These are phyloP conservation scores for Parapsyche elsis DNA, from an alignment of 1,140 invertebrate species.

Conservation along the genomic window DNA sequence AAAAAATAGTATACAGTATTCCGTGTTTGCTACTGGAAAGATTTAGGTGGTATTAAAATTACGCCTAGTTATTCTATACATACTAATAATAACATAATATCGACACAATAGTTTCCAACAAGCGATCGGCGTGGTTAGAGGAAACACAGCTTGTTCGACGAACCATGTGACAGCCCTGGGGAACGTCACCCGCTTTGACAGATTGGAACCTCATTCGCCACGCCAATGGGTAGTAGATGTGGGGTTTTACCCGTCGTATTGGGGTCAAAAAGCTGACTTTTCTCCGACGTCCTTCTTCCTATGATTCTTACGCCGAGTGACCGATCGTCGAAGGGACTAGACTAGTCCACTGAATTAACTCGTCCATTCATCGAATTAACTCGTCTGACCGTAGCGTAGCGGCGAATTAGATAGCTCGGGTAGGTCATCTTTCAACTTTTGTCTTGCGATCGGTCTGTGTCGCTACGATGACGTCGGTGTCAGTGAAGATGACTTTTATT, in stretches of 20 bases:
- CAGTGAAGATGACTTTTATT: too few relatives aligned
- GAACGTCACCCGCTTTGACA: not conserved
- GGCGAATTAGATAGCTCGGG: not conserved
- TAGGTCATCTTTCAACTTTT: not conserved
- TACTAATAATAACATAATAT: too few relatives aligned
- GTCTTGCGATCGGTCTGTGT: too few relatives aligned
- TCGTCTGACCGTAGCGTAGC: not conserved
- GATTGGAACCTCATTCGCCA: not conserved
- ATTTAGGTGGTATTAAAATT: too few relatives aligned
- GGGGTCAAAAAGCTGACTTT: not conserved
- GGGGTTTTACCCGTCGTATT: not conserved
- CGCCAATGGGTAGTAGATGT: not conserved
- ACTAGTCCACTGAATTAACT: not conserved
- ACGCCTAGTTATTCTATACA: too few relatives aligned
- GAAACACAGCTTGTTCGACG: not conserved
- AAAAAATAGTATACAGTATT: too few relatives aligned
- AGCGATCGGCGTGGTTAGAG: not conserved
- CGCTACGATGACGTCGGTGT: too few relatives aligned
- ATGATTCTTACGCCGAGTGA: not conserved
- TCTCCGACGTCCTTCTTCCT: not conserved
- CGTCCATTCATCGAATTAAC: not conserved
- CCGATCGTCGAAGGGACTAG: not conserved
- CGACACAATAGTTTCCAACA: not conserved
- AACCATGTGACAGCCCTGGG: conserved; percentile 4
- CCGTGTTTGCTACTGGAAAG: too few relatives aligned